A percentile compares a stretch with the other conserved stretches of the same genome.
These are phyloP conservation scores for Microdon myrmicae DNA, from an alignment of 2,888 invertebrate species.

Conservation along the genomic window DNA sequence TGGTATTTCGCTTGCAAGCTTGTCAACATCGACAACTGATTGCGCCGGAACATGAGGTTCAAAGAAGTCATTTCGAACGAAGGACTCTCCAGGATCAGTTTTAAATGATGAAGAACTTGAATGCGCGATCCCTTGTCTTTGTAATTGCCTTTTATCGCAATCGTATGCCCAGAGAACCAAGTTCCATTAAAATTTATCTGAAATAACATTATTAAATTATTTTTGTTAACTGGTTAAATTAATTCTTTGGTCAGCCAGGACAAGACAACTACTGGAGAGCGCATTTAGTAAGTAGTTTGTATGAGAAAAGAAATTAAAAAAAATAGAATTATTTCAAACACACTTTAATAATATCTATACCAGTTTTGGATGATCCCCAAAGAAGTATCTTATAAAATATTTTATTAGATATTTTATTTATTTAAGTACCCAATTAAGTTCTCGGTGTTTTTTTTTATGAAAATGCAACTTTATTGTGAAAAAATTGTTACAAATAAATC, in stretches of 20 bases:
- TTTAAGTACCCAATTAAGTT: no score
- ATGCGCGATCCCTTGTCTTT: conserved; percentile 77
- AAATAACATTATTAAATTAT: background rate
- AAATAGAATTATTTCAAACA: no score
- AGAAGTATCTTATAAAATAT: no score
- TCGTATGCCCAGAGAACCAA: conserved; percentile 79
- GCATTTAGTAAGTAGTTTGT: background rate
- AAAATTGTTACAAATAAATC: no score
- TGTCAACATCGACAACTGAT: conserved; percentile 75
- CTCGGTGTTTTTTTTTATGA: no score
- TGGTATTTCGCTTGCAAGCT: conserved; percentile 74
- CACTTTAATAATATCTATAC: no score
- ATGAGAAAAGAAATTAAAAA: background rate
- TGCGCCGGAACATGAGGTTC: conserved; percentile 75
- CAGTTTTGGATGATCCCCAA: no score
- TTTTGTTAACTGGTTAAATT: background rate
- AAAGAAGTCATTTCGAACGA: conserved; percentile 77
- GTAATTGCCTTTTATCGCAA: conserved; percentile 78
- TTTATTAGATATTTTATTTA: no score
- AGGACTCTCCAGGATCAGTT: conserved; percentile 77
- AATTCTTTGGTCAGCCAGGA: no score
- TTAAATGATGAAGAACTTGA: conserved; percentile 75
- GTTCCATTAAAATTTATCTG: conserved; percentile 78
- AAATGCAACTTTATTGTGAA: no score
- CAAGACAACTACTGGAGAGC: no score